Evolutionary conservation across 2,888 invertebrate species (phyloP).

Genomic region (Ormia ochracea): DNA sequence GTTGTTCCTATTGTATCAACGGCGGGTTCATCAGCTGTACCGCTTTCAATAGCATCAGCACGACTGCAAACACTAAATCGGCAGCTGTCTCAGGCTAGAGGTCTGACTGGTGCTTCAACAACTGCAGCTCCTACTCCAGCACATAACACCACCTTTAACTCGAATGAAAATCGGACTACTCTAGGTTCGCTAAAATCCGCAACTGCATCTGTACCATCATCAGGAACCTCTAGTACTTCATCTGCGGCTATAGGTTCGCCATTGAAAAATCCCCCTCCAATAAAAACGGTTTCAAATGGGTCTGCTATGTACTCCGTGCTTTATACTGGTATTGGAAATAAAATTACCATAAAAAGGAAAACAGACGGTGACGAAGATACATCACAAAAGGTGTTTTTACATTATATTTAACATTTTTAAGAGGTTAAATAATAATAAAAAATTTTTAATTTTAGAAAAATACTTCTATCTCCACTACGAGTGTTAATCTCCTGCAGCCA

Average conservation of each 20-base stretch:
- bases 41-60: slow-evolving; percentile 65
- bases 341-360: slow-evolving; percentile 89
- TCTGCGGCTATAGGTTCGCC: slow-evolving; percentile 57
- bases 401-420: no score
- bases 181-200: slow-evolving; percentile 56
- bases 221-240: slow-evolving; percentile 48
- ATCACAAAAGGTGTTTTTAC: slow-evolving; percentile 74
- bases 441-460: slow-evolving; percentile 59
- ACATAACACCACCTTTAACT: not conserved
- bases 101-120: slow-evolving; percentile 43
- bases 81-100: slow-evolving; percentile 62
- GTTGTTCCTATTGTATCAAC: slow-evolving; percentile 63
- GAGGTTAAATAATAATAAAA: no score
- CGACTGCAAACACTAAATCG: slow-evolving; percentile 64
- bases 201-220: slow-evolving; percentile 17
- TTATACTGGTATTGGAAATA: slow-evolving; percentile 88
- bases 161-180: slow-evolving; percentile 29
- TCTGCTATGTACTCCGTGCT: slow-evolving; percentile 86
- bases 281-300: slow-evolving; percentile 78
- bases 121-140: slow-evolving; percentile 3
- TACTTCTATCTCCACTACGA: slow-evolving; percentile 51
- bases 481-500: slow-evolving; percentile 57
- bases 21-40: slow-evolving; percentile 61
- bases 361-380: slow-evolving; percentile 80
- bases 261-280: slow-evolving; percentile 69